A percentile compares a stretch with the other conserved stretches of the same genome.
Evolutionary conservation across 1,140 invertebrate genomes (phyloP).

Genomic region (Gonatopus flavifemur): DNA sequence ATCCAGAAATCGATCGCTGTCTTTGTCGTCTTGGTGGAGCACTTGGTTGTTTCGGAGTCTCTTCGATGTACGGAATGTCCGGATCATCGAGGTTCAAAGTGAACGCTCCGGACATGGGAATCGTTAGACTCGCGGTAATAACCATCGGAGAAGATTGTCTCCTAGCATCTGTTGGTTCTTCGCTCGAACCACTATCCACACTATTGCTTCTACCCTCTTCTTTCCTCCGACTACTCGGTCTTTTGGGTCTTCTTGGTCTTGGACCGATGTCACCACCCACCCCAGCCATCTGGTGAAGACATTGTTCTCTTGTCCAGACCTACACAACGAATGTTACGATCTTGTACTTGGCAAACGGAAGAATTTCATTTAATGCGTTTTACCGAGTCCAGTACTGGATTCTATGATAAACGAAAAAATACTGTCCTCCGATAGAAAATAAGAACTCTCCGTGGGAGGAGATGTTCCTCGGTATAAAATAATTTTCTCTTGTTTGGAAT

Average conservation of each 20-base stretch:
- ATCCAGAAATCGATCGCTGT: constrained; percentile 50
- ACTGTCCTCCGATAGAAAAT: too few relatives aligned
- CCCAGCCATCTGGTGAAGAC: constrained; percentile 70
- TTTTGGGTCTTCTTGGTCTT: constrained; percentile 44
- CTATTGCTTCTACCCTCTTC: constrained; percentile 60
- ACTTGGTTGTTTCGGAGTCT: constrained; percentile 49
- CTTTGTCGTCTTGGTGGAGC: constrained; percentile 48
- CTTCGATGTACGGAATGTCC: constrained; percentile 75
- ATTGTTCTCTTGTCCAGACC: constrained; percentile 71
- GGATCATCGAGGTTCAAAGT: constrained; percentile 64
- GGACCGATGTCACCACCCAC: constrained; percentile 60
- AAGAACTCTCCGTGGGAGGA: too few relatives aligned
- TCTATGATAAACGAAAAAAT: too few relatives aligned
- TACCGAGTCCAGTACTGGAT: too few relatives aligned
- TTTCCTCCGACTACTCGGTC: constrained; percentile 51
- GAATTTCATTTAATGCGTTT: too few relatives aligned
- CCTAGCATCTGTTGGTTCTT: constrained; percentile 52
- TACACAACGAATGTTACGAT: constrained; percentile 7
- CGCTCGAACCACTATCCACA: constrained; percentile 57
- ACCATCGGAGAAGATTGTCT: constrained; percentile 63
- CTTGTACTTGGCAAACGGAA: too few relatives aligned
- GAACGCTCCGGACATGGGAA: constrained; percentile 64
- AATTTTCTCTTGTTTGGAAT: too few relatives aligned
- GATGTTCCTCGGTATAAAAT: too few relatives aligned
- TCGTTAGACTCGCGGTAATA: constrained; percentile 79